Conservation (phyloP, 1,140 invertebrate species). For the Procambarus virginalis region DNA sequence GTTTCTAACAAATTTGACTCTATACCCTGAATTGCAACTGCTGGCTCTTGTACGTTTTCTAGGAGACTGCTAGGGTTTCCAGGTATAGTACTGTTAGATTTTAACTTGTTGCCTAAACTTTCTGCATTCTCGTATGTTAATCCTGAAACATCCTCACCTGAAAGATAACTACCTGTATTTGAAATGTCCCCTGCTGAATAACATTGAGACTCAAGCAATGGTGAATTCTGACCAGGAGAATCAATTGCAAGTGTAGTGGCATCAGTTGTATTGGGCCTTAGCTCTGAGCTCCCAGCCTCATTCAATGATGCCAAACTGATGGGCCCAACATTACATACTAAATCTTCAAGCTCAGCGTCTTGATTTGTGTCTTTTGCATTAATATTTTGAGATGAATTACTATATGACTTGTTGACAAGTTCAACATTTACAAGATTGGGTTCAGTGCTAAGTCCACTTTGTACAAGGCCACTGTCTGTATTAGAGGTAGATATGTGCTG, state of each 20-base stretch:
- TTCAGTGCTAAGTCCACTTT: constrained; percentile 54
- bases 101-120: constrained; percentile 4
- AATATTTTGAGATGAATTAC: background rate
- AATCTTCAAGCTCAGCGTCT: constrained; percentile 37
- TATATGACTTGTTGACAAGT: background rate
- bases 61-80: constrained; percentile 40
- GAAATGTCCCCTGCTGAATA: constrained; percentile 33
- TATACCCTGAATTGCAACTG: background rate
- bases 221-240: background rate
- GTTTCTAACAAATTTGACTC: constrained; percentile 7
- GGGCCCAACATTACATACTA: constrained; percentile 19
- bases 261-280: constrained; percentile 34
- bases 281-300: constrained; percentile 57
- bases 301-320: constrained; percentile 43
- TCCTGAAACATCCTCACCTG: constrained; percentile 57
- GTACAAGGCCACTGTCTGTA: constrained; percentile 29
- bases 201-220: constrained; percentile 60
- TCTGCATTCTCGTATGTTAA: constrained; percentile 2
- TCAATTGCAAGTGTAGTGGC: constrained; percentile 13
- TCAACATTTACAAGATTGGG: constrained; percentile 28
- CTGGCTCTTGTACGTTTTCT: constrained; percentile 22
- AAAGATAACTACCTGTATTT: constrained; percentile 38
- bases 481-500: background rate
- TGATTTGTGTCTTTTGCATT: background rate
- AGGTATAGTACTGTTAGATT: constrained; percentile 32